phyloP scores from a whole-genome alignment of 2,888 invertebrate genomes.

The Phrixothrix hirtus region DNA sequence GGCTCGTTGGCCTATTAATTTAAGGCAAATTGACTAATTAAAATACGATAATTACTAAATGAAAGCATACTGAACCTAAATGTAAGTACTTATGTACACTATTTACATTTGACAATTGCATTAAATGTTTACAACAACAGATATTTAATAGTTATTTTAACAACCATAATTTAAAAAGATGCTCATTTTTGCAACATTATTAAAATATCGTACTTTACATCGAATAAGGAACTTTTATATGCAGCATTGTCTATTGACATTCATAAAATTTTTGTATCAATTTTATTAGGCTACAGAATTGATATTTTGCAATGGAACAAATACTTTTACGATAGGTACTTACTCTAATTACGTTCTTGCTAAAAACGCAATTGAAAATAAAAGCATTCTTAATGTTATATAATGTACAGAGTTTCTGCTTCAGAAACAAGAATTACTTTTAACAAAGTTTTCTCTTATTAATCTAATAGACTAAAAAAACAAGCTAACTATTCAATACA shows the following conservation, averaged over 20 bases:
- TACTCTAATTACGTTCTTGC: no score
- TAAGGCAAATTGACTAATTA: constrained; percentile 26
- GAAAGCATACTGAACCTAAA: constrained; percentile 24
- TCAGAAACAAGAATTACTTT: no score
- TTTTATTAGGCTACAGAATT: no score
- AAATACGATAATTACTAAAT: constrained; percentile 16
- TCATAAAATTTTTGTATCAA: no score
- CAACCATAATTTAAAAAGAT: constrained; percentile 27
- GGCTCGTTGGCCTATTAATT: constrained; percentile 16
- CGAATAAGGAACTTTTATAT: constrained; percentile 4
- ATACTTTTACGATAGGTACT: no score
- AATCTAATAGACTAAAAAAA: not conserved
- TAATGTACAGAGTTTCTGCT: no score
- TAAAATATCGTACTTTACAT: not conserved
- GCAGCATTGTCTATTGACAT: no score
- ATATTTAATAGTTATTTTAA: constrained; percentile 35
- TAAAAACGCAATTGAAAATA: no score
- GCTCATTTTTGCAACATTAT: constrained; percentile 11
- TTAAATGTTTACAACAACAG: constrained; percentile 45
- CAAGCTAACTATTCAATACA: constrained; percentile 1
- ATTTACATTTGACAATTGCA: constrained; percentile 46
- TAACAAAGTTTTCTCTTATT: no score
- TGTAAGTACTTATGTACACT: constrained; percentile 37
- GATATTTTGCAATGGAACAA: no score
- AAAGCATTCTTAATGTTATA: no score